Conservation (phyloP, 2,797 vertebrate genomes). For the Oreochromis grahami region DNA sequence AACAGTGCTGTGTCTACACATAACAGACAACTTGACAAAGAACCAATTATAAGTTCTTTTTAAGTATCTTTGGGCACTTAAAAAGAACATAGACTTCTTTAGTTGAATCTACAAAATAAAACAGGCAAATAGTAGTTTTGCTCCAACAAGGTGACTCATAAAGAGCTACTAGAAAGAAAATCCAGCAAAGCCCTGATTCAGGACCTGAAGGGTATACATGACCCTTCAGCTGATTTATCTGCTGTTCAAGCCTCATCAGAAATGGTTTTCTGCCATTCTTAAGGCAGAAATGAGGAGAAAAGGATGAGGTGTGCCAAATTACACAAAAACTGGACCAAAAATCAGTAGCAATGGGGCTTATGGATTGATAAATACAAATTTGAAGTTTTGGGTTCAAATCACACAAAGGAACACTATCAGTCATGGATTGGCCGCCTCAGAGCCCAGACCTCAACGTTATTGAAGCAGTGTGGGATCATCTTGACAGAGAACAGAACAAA, state of each 20-base stretch:
- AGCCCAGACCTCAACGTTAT: not conserved
- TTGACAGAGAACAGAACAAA: not conserved
- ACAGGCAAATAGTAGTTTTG: not conserved
- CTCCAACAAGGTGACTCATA: not conserved
- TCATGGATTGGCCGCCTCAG: not conserved
- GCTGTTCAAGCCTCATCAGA: not conserved
- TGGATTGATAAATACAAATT: not conserved
- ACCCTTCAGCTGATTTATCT: not conserved
- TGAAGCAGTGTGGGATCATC: not conserved
- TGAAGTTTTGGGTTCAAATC: not conserved
- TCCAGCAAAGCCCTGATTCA: not conserved
- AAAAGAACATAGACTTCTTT: not conserved
- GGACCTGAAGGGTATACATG: not conserved
- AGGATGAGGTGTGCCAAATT: not conserved
- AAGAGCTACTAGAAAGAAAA: not conserved
- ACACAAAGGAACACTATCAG: not conserved
- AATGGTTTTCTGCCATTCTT: not conserved
- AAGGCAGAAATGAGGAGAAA: not conserved
- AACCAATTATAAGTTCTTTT: not conserved
- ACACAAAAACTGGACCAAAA: not conserved
- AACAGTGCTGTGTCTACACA: not conserved
- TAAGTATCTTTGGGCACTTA: not conserved
- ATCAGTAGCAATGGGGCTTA: not conserved
- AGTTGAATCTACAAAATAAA: not conserved
- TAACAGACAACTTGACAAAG: not conserved